A percentile compares a stretch with the other conserved stretches of the same genome.
Evolutionary conservation across 2,113 vertebrate genomes (phyloP).

Genomic region (Heptranchias perlo): DNA sequence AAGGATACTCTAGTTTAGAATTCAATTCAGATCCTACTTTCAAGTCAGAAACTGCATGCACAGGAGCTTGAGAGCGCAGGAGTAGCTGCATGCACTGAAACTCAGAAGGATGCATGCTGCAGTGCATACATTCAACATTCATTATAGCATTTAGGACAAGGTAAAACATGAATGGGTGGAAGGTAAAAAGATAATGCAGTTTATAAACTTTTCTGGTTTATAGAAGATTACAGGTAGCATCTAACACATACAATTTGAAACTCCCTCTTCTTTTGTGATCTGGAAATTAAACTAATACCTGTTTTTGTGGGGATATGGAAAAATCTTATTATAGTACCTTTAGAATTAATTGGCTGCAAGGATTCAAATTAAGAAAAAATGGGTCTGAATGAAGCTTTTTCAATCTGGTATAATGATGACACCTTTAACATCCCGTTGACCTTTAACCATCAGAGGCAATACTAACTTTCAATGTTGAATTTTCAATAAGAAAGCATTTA

Average conservation of each 20-base stretch:
- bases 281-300: background rate
- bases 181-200: background rate
- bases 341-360: background rate
- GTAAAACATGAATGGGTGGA: background rate
- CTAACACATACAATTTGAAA: background rate
- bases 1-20: background rate
- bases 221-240: background rate
- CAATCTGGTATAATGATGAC: background rate
- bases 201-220: background rate
- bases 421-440: background rate
- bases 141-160: background rate
- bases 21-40: background rate
- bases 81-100: background rate
- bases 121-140: background rate
- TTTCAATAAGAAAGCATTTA: no score
- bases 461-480: background rate
- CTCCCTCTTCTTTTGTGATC: background rate
- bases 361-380: background rate
- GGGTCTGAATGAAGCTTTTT: background rate
- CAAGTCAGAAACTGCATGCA: background rate
- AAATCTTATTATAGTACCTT: background rate
- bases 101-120: background rate
- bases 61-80: background rate
- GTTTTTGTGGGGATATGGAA: background rate
- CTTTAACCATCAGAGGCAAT: background rate